A percentile compares a stretch with the other conserved stretches of the same genome.
phyloP scores from a whole-genome alignment of 2,113 vertebrate species.

The Vulpes vulpes region DNA sequence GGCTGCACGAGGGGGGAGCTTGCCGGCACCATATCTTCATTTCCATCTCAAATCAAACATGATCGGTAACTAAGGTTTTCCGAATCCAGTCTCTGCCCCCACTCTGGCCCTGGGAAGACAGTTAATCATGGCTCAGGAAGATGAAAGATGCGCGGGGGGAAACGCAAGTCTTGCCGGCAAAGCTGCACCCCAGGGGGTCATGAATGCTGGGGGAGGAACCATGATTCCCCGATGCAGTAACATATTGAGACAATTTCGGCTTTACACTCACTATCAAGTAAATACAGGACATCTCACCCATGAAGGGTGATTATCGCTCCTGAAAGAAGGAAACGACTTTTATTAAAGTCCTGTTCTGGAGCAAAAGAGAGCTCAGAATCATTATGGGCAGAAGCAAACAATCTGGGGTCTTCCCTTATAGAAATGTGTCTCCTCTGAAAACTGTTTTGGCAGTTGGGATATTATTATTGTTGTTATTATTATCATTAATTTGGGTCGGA shows the following conservation, averaged over 20 bases:
- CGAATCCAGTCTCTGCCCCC: constrained; percentile 66
- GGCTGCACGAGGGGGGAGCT: constrained; percentile 55
- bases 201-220: constrained; percentile 85
- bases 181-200: constrained; percentile 87
- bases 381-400: constrained; percentile 82
- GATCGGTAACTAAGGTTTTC: constrained; percentile 80
- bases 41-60: constrained; percentile 82
- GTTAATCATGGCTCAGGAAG: constrained; percentile 83
- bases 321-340: constrained; percentile 84
- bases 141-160: constrained; percentile 78
- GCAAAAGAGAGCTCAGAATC: constrained; percentile 84
- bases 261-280: constrained; percentile 85
- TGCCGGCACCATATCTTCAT: constrained; percentile 76
- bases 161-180: constrained; percentile 83
- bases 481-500: constrained; percentile 63
- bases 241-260: constrained; percentile 87
- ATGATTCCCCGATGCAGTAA: constrained; percentile 85
- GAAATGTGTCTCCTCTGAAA: constrained; percentile 79
- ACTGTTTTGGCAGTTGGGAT: constrained; percentile 61
- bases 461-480: constrained; percentile 61
- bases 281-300: constrained; percentile 88
- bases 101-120: constrained; percentile 78
- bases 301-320: constrained; percentile 89
- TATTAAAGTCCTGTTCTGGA: constrained; percentile 85
- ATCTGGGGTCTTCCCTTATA: constrained; percentile 47